Conservation (phyloP, 2,797 vertebrate genomes). For the Eremophila alpestris region DNA sequence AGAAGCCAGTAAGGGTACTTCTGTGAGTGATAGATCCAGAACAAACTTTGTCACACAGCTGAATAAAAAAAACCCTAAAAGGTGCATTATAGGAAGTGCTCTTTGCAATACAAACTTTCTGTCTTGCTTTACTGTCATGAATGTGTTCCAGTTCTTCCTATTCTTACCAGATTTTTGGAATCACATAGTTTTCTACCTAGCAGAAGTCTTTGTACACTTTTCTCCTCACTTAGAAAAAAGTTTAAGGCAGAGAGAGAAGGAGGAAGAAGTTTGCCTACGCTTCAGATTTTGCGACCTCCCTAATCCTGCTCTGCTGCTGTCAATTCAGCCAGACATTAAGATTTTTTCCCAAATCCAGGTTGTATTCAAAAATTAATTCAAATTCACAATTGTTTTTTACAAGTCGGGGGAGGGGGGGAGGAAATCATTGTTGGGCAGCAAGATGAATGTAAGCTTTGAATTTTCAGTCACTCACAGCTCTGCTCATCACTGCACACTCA, state of each 20-base stretch:
- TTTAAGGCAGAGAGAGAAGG: background rate
- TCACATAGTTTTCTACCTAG: background rate
- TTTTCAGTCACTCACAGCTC: background rate
- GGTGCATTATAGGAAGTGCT: background rate
- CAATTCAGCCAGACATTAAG: background rate
- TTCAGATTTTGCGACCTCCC: background rate
- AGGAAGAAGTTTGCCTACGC: background rate
- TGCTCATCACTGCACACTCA: background rate
- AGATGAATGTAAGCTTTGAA: background rate
- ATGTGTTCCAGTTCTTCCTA: background rate
- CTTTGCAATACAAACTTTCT: background rate
- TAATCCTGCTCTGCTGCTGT: background rate
- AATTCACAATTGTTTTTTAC: background rate
- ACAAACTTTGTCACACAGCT: background rate
- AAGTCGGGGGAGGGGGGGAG: background rate
- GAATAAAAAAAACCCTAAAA: background rate
- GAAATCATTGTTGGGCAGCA: background rate
- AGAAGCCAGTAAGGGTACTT: background rate
- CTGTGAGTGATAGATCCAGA: background rate
- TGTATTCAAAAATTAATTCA: background rate
- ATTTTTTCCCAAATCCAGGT: background rate
- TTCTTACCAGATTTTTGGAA: background rate
- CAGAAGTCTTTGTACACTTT: background rate
- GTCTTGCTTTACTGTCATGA: background rate
- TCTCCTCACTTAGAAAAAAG: background rate